Evolutionary conservation across 2,888 invertebrate genomes (phyloP).

Genomic region (Hemicrepidius hirtus): DNA sequence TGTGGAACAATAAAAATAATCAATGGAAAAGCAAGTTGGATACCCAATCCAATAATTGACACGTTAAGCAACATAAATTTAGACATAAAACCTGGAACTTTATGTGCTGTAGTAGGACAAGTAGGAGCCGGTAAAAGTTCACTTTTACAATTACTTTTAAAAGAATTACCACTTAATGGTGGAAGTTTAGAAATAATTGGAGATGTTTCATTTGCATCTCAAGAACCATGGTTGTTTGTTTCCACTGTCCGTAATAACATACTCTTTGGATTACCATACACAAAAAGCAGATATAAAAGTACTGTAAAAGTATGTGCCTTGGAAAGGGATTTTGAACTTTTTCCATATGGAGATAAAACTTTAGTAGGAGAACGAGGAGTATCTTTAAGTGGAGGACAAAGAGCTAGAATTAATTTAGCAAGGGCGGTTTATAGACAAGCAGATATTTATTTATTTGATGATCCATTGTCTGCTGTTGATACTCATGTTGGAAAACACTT

Average conservation of each 20-base stretch:
- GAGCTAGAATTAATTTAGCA: slow-evolving; percentile 85
- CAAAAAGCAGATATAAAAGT: slow-evolving; percentile 72
- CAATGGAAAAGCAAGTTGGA: slow-evolving; percentile 63
- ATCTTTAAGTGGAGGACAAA: slow-evolving; percentile 87
- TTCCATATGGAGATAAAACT: slow-evolving; percentile 83
- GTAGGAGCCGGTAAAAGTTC: slow-evolving; percentile 84
- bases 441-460: slow-evolving; percentile 85
- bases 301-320: slow-evolving; percentile 79
- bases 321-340: slow-evolving; percentile 79
- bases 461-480: slow-evolving; percentile 88
- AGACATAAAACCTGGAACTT: slow-evolving; percentile 71
- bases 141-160: slow-evolving; percentile 80
- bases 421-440: slow-evolving; percentile 86
- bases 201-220: slow-evolving; percentile 82
- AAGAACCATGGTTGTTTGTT: slow-evolving; percentile 87
- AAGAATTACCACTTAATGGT: slow-evolving; percentile 78
- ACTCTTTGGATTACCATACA: slow-evolving; percentile 81
- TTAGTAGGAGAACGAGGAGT: slow-evolving; percentile 87
- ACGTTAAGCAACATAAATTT: slow-evolving; percentile 74
- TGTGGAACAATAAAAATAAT: slow-evolving; percentile 54
- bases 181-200: slow-evolving; percentile 80
- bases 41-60: slow-evolving; percentile 66
- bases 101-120: slow-evolving; percentile 77
- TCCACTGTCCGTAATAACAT: slow-evolving; percentile 86
- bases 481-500: slow-evolving; percentile 84